Evolutionary conservation across 2,888 invertebrate genomes (phyloP).

Genomic region (Pyralis farinalis): DNA sequence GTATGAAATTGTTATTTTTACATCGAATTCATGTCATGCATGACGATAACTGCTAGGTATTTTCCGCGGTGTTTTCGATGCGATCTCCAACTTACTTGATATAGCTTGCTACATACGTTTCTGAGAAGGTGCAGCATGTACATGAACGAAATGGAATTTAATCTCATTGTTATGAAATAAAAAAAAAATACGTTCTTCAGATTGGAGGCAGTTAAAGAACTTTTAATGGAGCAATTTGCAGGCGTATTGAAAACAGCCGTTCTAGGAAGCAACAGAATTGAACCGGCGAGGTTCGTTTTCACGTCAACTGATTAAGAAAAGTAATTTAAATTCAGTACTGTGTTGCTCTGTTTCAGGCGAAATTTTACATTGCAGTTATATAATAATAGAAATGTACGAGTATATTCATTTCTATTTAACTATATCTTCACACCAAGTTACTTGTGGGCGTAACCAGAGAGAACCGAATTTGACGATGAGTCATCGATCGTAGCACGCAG

Average conservation of each 20-base stretch:
- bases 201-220: conserved; percentile 50
- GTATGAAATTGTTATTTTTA: conserved; percentile 20
- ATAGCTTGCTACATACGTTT: conserved; percentile 36
- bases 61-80: conserved; percentile 25
- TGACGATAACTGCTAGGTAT: conserved; percentile 1
- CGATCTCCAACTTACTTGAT: conserved; percentile 20
- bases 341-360: conserved; percentile 18
- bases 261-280: conserved; percentile 29
- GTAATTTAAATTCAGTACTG: conserved; percentile 28
- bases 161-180: conserved; percentile 40
- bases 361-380: conserved; percentile 20
- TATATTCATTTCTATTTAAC: no score
- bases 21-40: conserved; percentile 13
- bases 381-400: conserved; percentile 10
- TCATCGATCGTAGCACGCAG: no score
- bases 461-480: no score
- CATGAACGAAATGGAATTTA: conserved; percentile 37
- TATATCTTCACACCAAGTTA: no score
- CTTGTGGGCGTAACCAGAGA: no score
- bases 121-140: conserved; percentile 35
- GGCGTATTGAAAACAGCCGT: conserved; percentile 58
- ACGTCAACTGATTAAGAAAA: conserved; percentile 42
- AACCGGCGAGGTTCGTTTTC: conserved; percentile 23
- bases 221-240: conserved; percentile 67
- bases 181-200: conserved; percentile 33